Evolutionary conservation across 2,113 vertebrate species (phyloP).

Genomic region (Trichechus manatus): DNA sequence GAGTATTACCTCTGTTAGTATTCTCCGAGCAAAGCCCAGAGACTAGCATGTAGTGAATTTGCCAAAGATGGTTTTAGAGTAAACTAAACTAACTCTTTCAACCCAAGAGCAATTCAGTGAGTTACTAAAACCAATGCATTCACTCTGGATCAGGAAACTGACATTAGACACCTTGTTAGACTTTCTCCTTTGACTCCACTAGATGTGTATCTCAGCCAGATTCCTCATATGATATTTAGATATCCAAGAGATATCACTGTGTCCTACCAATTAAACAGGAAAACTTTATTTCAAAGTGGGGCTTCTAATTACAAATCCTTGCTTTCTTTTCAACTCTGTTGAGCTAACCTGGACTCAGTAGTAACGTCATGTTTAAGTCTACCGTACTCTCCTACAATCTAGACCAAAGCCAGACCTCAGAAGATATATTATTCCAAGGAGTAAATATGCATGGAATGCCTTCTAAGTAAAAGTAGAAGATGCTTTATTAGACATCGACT

Average conservation of each 20-base stretch:
- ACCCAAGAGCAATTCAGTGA: background rate
- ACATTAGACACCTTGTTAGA: background rate
- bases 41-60: background rate
- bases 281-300: background rate
- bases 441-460: background rate
- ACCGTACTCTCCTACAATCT: background rate
- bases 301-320: background rate
- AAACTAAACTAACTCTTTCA: background rate
- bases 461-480: background rate
- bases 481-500: background rate
- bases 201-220: background rate
- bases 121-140: background rate
- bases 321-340: background rate
- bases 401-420: background rate
- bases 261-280: background rate
- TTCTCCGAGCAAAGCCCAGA: background rate
- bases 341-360: background rate
- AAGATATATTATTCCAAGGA: background rate
- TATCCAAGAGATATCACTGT: background rate
- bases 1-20: background rate
- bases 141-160: background rate
- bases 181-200: background rate
- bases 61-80: background rate
- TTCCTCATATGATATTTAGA: background rate
- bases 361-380: background rate